A percentile compares a stretch with the other conserved stretches of the same genome.
phyloP scores from a whole-genome alignment of 2,888 invertebrate species.

The Seladonia tumulorum region DNA sequence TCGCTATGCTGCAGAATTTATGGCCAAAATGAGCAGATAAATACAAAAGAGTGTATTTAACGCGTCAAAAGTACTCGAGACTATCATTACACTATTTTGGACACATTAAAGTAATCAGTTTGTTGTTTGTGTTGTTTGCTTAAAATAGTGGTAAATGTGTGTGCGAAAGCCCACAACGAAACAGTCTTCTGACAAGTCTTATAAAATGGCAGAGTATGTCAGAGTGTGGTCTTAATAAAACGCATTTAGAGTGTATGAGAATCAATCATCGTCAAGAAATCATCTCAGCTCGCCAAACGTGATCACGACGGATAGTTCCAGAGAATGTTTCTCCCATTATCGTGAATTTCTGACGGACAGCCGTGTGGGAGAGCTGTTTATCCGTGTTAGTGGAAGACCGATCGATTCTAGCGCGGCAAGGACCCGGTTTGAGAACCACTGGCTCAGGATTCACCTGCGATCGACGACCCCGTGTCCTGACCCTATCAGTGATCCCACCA shows the following conservation, averaged over 20 bases:
- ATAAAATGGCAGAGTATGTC: background rate
- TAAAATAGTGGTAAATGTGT: too few relatives aligned
- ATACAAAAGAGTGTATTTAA: too few relatives aligned
- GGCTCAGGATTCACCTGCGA: conserved; percentile 71
- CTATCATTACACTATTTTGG: too few relatives aligned
- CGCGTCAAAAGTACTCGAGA: too few relatives aligned
- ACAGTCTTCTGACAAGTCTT: background rate
- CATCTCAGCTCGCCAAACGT: conserved; percentile 26
- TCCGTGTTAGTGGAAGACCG: conserved; percentile 59
- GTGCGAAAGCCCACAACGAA: too few relatives aligned
- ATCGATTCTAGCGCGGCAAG: conserved; percentile 66
- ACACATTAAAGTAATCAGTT: too few relatives aligned
- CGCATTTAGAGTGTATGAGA: background rate
- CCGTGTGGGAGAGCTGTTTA: conserved; percentile 53
- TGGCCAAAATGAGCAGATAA: too few relatives aligned
- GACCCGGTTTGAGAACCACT: conserved; percentile 65
- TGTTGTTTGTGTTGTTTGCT: too few relatives aligned
- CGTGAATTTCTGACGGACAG: conserved; percentile 59
- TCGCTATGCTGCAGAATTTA: too few relatives aligned
- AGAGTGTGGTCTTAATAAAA: background rate
- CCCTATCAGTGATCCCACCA: conserved; percentile 63
- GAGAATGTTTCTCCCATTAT: conserved; percentile 48
- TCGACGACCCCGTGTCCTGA: conserved; percentile 71
- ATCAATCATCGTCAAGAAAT: background rate
- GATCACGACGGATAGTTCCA: conserved; percentile 37